Evolutionary conservation across 2,888 invertebrate genomes (phyloP).

Genomic region (Perdita meconis): DNA sequence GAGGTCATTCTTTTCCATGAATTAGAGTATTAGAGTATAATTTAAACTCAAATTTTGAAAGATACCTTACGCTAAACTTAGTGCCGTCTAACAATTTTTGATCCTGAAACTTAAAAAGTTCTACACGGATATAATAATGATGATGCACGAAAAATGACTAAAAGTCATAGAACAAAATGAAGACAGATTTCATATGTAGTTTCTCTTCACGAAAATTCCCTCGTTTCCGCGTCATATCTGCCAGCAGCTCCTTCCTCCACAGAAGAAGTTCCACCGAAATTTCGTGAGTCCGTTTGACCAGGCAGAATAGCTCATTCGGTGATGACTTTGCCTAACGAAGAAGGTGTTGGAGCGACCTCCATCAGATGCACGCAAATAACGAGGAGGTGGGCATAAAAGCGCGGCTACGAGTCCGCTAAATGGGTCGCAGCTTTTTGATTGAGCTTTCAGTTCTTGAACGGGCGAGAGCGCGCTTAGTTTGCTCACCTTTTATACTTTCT

Average conservation of each 20-base stretch:
- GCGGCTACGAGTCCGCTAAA: conserved; percentile 39
- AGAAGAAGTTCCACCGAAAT: not conserved
- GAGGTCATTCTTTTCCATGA: no score
- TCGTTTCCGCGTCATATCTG: not conserved
- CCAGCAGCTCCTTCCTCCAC: not conserved
- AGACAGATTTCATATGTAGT: no score
- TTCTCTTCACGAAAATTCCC: not conserved
- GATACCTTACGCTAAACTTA: no score
- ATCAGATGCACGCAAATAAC: conserved; percentile 13
- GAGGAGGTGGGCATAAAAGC: conserved; percentile 19
- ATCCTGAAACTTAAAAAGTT: no score
- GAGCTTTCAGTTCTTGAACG: conserved; percentile 49
- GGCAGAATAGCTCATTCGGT: conserved; percentile 4
- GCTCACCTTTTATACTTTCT: conserved; percentile 21
- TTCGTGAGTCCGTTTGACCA: not conserved
- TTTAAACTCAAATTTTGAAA: no score
- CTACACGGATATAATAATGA: no score
- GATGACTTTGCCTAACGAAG: conserved; percentile 20
- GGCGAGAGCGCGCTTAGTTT: conserved; percentile 4
- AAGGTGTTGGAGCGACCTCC: not conserved
- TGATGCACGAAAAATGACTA: no score
- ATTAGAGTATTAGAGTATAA: no score
- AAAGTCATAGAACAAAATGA: no score
- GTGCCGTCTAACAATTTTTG: no score
- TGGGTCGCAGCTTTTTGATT: conserved; percentile 57